A percentile compares a stretch with the other conserved stretches of the same genome.
phyloP scores from a whole-genome alignment of 2,113 vertebrate genomes.

The Sapajus apella region DNA sequence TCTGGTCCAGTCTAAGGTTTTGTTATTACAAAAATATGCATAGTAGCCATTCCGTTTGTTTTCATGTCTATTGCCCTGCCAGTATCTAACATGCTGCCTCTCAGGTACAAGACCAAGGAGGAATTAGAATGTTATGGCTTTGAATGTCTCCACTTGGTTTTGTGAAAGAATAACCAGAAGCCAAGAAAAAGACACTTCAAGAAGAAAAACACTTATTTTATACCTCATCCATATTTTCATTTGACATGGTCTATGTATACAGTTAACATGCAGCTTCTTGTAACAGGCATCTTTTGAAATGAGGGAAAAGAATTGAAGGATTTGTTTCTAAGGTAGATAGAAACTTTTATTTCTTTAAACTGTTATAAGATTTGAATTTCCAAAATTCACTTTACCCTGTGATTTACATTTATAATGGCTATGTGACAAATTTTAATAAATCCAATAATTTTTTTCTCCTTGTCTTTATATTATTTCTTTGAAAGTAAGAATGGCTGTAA shows the following conservation, averaged over 20 bases:
- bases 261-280: not conserved
- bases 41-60: not conserved
- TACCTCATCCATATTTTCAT: not conserved
- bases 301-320: not conserved
- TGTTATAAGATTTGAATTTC: not conserved
- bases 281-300: not conserved
- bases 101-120: not conserved
- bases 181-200: not conserved
- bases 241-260: not conserved
- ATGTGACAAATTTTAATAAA: slow-evolving; percentile 16
- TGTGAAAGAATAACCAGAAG: slow-evolving; percentile 34
- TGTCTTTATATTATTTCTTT: not conserved
- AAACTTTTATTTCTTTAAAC: slow-evolving; percentile 22
- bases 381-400: not conserved
- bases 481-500: not conserved
- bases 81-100: not conserved
- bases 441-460: not conserved
- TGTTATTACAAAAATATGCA: not conserved
- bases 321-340: not conserved
- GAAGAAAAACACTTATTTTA: slow-evolving; percentile 11
- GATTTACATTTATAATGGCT: slow-evolving; percentile 38
- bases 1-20: not conserved
- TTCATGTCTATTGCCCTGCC: not conserved
- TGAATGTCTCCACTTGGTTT: not conserved
- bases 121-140: not conserved